Conservation (phyloP, 1,140 invertebrate species). For the Temnothorax nylanderi region DNA sequence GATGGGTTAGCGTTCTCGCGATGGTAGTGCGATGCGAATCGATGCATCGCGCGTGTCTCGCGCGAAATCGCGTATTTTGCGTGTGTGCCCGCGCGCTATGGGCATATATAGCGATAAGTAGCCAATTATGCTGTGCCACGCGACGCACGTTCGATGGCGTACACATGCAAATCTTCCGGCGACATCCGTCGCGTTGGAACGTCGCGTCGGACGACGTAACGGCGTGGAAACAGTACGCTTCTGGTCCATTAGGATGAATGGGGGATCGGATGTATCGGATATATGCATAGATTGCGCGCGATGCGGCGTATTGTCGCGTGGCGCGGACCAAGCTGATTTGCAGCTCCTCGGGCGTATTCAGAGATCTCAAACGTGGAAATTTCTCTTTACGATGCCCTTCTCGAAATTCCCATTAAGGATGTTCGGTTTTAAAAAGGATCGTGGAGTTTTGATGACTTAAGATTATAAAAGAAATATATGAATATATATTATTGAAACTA, state of each 20-base stretch:
- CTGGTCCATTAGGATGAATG: conserved; percentile 54
- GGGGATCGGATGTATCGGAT: conserved; percentile 40
- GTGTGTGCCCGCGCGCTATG: not conserved
- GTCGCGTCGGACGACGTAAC: conserved; percentile 30
- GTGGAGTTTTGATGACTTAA: not conserved
- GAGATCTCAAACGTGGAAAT: not conserved
- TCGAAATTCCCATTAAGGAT: not conserved
- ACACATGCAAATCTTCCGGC: conserved; percentile 44
- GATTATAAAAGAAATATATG: not conserved
- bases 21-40: not conserved
- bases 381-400: not conserved
- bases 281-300: conserved; percentile 11
- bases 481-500: not conserved
- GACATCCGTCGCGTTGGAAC: conserved; percentile 47
- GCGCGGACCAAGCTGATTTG: conserved; percentile 22
- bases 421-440: not conserved
- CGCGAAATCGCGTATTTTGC: conserved; percentile 32
- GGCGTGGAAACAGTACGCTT: conserved; percentile 49
- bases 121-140: conserved; percentile 46
- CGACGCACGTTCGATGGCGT: conserved; percentile 4
- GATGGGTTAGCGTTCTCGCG: not conserved
- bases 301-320: conserved; percentile 28
- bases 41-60: not conserved
- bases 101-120: conserved; percentile 3
- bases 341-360: not conserved